Base-by-base conservation (phyloP, 1,140 invertebrate species). In the Oscheius sp. region DNA sequence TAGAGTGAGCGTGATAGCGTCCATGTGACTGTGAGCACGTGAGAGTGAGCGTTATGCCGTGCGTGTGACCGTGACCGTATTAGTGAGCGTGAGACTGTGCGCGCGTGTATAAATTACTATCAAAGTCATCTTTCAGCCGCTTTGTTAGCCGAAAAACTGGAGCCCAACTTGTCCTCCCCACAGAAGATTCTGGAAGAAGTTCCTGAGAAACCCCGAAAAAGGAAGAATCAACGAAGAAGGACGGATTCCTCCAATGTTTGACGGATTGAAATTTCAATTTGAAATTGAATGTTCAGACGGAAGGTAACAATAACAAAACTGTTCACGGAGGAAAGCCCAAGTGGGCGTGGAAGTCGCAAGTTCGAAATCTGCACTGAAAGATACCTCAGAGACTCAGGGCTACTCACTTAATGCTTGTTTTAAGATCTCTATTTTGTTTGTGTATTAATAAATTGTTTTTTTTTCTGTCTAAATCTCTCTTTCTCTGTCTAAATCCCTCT, bases 271-370 rank as follows among this genome's bases (percentile, higher is more conserved):
- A 42, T 42, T 42, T 42, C n/a, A 42, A 42, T 7, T 26, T 55
- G 15, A 26, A 55, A 13, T n/a, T n/a, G n/a, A n/a, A n/a, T n/a
- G n/a, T 23, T 13, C 49, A 55, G 7, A 7, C 4, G 23, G 1
- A 34, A 34, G 31, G 10, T n/a, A 10, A 63, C 10, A 63, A 63
- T 10, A 34, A 20, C 10, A 15, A 29, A 38, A 34, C 31, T 13
- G 61, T 63, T 13, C 61, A 63, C 26, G 61, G 61, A 4, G 61
- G 61, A 13, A 63, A 63, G 31, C 31, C 61, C 10, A 63, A 63
- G 26, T 63, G 61, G 61, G 61, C 61, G 10, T 63, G 61, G 61
- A 63, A 63, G 61, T n/a, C n/a, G n/a, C n/a, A n/a, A n/a, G n/a
- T n/a, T n/a, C n/a, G n/a, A n/a, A n/a, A n/a, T n/a, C n/a, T n/a